Conservation (phyloP, 2,113 vertebrate species). For the Phocoena sinus region DNA sequence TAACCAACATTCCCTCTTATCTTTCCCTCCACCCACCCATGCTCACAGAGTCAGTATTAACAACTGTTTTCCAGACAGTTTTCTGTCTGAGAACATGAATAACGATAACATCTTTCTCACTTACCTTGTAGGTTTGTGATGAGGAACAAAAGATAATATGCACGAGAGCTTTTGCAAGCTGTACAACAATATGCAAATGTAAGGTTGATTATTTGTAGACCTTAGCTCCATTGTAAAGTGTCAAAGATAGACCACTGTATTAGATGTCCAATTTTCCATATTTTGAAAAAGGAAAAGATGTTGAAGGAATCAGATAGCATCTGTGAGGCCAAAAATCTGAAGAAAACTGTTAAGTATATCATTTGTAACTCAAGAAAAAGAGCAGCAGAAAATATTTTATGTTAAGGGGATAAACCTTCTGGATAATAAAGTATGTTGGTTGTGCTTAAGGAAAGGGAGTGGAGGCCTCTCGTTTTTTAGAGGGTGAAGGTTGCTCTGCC, state of each 20-base stretch:
- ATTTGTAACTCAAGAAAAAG: not conserved
- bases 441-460: not conserved
- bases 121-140: not conserved
- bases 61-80: not conserved
- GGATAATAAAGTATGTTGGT: not conserved
- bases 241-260: not conserved
- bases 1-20: not conserved
- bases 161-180: not conserved
- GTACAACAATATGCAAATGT: not conserved
- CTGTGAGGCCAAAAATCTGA: not conserved
- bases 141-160: not conserved
- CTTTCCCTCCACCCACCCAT: not conserved
- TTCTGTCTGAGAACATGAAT: not conserved
- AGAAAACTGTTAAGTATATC: not conserved
- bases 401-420: not conserved
- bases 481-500: not conserved
- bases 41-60: not conserved
- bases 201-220: not conserved
- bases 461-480: not conserved
- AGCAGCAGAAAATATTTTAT: not conserved
- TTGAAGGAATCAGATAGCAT: not conserved
- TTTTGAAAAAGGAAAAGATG: not conserved
- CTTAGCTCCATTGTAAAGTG: not conserved
- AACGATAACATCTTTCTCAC: not conserved
- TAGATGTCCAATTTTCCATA: not conserved